Conservation (phyloP, 1,140 invertebrate species). For the Homarus americanus region DNA sequence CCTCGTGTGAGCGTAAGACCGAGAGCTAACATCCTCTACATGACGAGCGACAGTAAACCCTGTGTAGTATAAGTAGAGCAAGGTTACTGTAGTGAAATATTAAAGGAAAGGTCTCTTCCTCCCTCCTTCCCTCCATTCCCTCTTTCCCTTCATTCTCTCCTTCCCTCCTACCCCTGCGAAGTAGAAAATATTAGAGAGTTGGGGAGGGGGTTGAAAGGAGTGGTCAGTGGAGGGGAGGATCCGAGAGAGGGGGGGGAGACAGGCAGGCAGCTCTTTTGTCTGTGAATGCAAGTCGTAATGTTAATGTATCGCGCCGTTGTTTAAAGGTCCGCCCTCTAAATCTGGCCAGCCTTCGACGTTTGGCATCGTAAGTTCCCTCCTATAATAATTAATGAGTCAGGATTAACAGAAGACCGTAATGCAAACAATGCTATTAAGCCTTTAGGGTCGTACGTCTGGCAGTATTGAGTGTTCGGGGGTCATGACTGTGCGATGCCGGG, state of each 20-base stretch:
- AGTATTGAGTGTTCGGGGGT: not conserved
- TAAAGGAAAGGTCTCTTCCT: too few relatives aligned
- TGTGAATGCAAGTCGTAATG: conserved; percentile 14
- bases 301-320: not conserved
- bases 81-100: too few relatives aligned
- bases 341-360: not conserved
- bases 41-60: too few relatives aligned
- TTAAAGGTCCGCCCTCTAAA: not conserved
- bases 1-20: too few relatives aligned
- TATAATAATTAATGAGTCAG: not conserved
- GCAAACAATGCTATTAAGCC: not conserved
- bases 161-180: not conserved
- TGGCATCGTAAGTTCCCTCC: not conserved
- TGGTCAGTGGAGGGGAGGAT: too few relatives aligned
- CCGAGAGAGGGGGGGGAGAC: too few relatives aligned
- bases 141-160: not conserved
- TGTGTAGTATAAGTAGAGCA: too few relatives aligned
- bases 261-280: not conserved
- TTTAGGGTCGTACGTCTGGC: not conserved
- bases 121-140: not conserved
- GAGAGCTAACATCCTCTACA: too few relatives aligned
- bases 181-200: too few relatives aligned
- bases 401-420: not conserved
- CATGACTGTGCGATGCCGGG: too few relatives aligned
- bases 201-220: too few relatives aligned